phyloP scores from a whole-genome alignment of 2,113 vertebrate genomes.

The Brachyhypopomus occidentalis region DNA sequence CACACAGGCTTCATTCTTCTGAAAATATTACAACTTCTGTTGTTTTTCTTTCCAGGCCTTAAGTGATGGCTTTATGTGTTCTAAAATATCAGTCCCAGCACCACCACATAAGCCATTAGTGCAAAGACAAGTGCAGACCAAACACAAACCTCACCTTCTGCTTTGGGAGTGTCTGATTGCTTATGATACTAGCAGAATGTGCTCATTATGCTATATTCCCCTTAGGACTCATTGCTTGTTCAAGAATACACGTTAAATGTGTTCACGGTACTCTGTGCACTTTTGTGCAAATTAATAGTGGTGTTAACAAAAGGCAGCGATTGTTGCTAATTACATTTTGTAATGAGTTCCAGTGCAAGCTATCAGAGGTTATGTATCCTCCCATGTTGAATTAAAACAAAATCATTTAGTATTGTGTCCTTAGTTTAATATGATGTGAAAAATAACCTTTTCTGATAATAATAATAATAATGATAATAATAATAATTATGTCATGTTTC shows the following conservation, averaged over 20 bases:
- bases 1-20: neutral
- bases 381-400: neutral
- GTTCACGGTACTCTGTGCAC: slow-evolving; percentile 2
- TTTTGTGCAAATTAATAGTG: slow-evolving; percentile 21
- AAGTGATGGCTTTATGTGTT: neutral
- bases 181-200: neutral
- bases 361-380: neutral
- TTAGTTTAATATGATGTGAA: no score
- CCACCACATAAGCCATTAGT: neutral
- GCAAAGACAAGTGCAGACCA: neutral
- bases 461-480: no score
- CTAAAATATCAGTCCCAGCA: neutral
- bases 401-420: no score
- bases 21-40: neutral
- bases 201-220: neutral
- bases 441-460: no score
- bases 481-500: no score
- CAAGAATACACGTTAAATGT: slow-evolving; percentile 11
- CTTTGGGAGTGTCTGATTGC: neutral
- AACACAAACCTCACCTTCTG: neutral
- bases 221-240: neutral
- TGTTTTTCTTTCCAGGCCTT: neutral
- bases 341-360: slow-evolving; percentile 6
- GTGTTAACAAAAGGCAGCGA: slow-evolving; percentile 26
- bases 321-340: slow-evolving; percentile 31